phyloP scores from a whole-genome alignment of 2,797 vertebrate genomes.

The Coendou prehensilis region DNA sequence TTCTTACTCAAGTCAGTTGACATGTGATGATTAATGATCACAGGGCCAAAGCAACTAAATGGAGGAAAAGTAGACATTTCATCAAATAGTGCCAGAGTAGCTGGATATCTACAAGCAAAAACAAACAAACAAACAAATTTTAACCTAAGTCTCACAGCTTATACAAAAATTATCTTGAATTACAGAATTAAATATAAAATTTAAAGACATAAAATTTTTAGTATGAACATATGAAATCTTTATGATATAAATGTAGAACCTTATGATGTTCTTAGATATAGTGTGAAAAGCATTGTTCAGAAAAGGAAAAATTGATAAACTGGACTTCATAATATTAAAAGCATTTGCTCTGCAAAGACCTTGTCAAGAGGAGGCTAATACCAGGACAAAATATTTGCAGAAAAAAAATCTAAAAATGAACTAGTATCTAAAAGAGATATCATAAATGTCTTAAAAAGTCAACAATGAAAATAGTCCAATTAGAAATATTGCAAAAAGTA shows the following conservation, averaged over 20 bases:
- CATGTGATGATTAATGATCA: not conserved
- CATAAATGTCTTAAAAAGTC: conserved; percentile 8
- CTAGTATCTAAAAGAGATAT: not conserved
- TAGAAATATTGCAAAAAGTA: conserved; percentile 6
- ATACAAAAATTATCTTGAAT: conserved; percentile 27
- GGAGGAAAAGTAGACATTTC: not conserved
- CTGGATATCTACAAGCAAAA: not conserved
- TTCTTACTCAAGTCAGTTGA: not conserved
- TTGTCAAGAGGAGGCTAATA: not conserved
- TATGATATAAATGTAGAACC: not conserved
- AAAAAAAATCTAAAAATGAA: not conserved
- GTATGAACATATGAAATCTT: not conserved
- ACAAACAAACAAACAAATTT: not conserved
- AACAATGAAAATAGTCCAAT: not conserved
- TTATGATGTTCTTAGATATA: not conserved
- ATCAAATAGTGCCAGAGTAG: not conserved
- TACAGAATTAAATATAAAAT: not conserved
- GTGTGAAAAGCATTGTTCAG: conserved; percentile 4
- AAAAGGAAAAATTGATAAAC: not conserved
- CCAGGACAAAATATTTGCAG: not conserved
- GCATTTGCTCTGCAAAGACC: not conserved
- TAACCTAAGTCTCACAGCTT: not conserved
- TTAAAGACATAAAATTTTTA: not conserved
- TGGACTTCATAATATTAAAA: conserved; percentile 29
- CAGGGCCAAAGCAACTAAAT: not conserved